Conservation (phyloP, 2,888 invertebrate species). For the Microctonus brassicae region DNA sequence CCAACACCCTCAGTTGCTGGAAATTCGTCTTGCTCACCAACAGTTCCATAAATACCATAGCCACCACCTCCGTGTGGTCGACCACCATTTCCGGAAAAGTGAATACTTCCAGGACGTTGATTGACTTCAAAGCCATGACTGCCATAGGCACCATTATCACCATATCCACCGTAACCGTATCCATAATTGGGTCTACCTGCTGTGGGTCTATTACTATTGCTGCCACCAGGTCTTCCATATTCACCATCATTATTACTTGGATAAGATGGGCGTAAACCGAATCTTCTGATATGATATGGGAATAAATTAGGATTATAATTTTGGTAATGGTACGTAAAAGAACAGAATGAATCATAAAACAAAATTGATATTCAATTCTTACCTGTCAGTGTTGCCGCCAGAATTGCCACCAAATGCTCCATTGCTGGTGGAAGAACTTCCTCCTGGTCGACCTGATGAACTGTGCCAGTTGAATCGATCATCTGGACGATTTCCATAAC, state of each 20-base stretch:
- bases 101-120: slow-evolving; percentile 43
- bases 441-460: slow-evolving; percentile 19
- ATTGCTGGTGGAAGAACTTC: slow-evolving; percentile 11
- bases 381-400: slow-evolving; percentile 13
- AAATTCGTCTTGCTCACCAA: slow-evolving; percentile 54
- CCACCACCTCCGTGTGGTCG: slow-evolving; percentile 36
- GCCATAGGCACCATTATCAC: slow-evolving; percentile 48
- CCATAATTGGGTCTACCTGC: slow-evolving; percentile 41
- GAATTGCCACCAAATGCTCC: slow-evolving; percentile 1
- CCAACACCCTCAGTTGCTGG: slow-evolving; percentile 19
- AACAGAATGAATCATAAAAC: background rate
- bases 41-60: slow-evolving; percentile 54
- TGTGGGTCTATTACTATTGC: slow-evolving; percentile 39
- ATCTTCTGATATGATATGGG: slow-evolving; percentile 40
- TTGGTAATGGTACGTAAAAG: background rate
- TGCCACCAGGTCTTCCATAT: slow-evolving; percentile 39
- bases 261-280: slow-evolving; percentile 49
- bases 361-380: background rate
- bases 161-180: slow-evolving; percentile 44
- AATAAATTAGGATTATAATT: background rate
- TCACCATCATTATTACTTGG: slow-evolving; percentile 33
- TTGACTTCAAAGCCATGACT: slow-evolving; percentile 44
- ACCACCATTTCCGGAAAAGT: slow-evolving; percentile 33
- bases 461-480: slow-evolving; percentile 29
- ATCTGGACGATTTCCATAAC: slow-evolving; percentile 52